Evolutionary conservation across 2,888 invertebrate species (phyloP).

Genomic region (Mesochorus sp.): DNA sequence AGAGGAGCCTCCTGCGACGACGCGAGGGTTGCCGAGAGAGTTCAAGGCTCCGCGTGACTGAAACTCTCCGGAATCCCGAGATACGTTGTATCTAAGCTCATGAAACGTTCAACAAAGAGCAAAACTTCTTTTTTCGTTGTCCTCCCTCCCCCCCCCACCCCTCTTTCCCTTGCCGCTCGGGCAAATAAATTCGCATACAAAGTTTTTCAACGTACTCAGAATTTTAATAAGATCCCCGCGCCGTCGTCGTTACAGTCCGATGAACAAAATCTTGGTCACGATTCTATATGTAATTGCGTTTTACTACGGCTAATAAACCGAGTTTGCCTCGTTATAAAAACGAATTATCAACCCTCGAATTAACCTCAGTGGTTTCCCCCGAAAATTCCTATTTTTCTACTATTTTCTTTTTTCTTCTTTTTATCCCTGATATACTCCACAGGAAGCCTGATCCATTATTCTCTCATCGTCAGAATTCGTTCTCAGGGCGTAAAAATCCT

Average conservation of each 20-base stretch:
- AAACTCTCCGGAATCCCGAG: conserved; percentile 28
- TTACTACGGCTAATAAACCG: not conserved
- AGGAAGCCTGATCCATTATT: conserved; percentile 24
- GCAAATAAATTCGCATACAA: conserved; percentile 23
- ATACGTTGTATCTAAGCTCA: conserved; percentile 1
- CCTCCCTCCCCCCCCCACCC: too few species aligned
- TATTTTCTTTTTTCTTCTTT: too few species aligned
- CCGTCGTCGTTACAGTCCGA: not conserved
- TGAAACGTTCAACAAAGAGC: conserved; percentile 16
- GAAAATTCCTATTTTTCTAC: conserved; percentile 31
- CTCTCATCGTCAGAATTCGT: not conserved
- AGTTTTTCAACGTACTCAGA: conserved; percentile 25
- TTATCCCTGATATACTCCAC: conserved; percentile 1
- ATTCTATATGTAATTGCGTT: not conserved
- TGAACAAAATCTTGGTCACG: conserved; percentile 37
- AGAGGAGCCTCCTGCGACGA: not conserved
- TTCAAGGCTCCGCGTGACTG: conserved; percentile 48
- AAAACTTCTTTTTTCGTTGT: not conserved
- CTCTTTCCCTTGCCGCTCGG: too few species aligned
- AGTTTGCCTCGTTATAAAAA: not conserved
- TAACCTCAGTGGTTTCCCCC: conserved; percentile 23
- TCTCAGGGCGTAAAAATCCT: conserved; percentile 36
- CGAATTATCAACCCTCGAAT: conserved; percentile 48
- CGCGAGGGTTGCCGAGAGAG: conserved; percentile 10
- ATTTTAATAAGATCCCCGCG: conserved; percentile 43